These are phyloP conservation scores for Yasuhikotakia modesta DNA, from an alignment of 2,797 vertebrate species.

Conservation along the genomic window DNA sequence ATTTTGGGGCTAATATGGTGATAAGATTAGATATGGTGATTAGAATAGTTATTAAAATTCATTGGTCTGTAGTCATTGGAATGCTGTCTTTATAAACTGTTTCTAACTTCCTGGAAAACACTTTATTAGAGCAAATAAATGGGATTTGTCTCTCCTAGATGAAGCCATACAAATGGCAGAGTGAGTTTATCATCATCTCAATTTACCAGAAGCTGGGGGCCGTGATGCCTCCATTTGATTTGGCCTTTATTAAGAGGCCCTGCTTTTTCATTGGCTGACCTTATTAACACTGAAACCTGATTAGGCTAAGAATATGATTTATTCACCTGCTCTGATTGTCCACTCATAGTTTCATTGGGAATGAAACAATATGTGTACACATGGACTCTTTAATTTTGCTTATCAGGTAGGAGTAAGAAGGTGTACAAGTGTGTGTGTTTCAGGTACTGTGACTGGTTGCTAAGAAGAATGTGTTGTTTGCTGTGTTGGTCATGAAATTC, in stretches of 20 bases:
- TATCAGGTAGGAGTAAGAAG: not conserved
- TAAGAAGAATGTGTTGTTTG: constrained; percentile 82
- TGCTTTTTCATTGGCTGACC: constrained; percentile 29
- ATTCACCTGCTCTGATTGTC: constrained; percentile 31
- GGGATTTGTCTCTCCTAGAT: constrained; percentile 19
- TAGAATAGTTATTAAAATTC: not conserved
- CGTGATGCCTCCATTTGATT: not conserved
- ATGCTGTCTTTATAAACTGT: not conserved
- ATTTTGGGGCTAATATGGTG: not conserved
- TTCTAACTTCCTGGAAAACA: constrained; percentile 10
- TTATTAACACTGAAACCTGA: constrained; percentile 28
- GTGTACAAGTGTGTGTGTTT: not conserved
- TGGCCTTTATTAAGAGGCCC: not conserved
- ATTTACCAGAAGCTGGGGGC: constrained; percentile 28
- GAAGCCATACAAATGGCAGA: constrained; percentile 7
- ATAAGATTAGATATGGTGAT: too few species aligned
- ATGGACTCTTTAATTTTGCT: constrained; percentile 16
- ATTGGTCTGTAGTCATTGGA: not conserved
- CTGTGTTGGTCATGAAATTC: constrained; percentile 78
- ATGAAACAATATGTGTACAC: not conserved
- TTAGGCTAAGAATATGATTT: constrained; percentile 30
- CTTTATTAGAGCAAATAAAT: constrained; percentile 50
- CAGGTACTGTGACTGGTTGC: too few species aligned
- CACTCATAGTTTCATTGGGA: constrained; percentile 5
- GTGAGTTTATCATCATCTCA: constrained; percentile 20